Percentiles rank a stretch among this genome's conserved stretches.
These are phyloP conservation scores for Pristionchus japonicus DNA, from an alignment of 2,888 invertebrate species.

Conservation along the genomic window DNA sequence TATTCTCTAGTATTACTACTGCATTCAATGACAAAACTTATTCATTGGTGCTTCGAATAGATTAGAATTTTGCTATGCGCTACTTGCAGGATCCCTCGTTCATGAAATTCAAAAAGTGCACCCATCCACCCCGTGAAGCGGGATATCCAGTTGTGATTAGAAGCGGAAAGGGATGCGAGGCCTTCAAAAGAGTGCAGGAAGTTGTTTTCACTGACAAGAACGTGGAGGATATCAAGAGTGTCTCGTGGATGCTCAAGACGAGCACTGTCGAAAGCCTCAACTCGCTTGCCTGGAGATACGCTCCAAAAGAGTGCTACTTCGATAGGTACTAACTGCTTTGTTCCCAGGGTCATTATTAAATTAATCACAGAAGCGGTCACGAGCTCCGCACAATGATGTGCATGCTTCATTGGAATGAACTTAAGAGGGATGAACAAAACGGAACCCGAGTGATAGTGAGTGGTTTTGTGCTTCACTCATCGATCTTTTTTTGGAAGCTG, in stretches of 20 bases:
- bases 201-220: not conserved
- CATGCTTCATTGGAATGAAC: constrained; percentile 4
- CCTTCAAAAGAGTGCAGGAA: not conserved
- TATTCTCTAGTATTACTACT: too few species aligned
- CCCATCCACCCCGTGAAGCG: not conserved
- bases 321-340: not conserved
- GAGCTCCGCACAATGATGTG: not conserved
- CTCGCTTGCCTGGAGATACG: not conserved
- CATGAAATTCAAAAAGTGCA: not conserved
- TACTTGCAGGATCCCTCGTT: not conserved
- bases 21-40: too few species aligned
- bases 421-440: not conserved
- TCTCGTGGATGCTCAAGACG: not conserved
- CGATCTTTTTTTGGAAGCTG: not conserved
- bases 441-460: not conserved
- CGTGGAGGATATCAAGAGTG: not conserved
- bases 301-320: not conserved
- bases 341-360: not conserved
- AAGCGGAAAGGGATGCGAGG: too few species aligned
- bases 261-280: not conserved
- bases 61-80: too few species aligned
- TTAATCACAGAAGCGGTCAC: not conserved
- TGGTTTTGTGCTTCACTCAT: not conserved
- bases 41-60: too few species aligned
- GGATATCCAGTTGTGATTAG: too few species aligned